Evolutionary conservation across 2,113 vertebrate genomes (phyloP), one percentile per base, ranked within the genome.

Genomic region (Nothobranchius furzeri): DNA sequence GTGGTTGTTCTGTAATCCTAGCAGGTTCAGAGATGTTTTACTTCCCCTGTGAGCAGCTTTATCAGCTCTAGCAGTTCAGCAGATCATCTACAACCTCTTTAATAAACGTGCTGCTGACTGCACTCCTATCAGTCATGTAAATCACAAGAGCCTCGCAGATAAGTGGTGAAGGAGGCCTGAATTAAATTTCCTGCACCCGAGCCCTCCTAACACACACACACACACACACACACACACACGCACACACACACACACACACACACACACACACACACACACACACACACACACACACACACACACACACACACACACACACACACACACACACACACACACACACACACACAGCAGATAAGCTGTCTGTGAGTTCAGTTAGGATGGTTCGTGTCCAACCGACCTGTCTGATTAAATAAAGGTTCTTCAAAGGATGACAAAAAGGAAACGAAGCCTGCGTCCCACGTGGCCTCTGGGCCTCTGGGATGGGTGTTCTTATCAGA

Each of bases 401-500:
- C 65, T 56, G 65, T 48, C 59, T 72, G 69, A 85, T 83, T 81
- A 70, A 91, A 87, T 73, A 81, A 64, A 76, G 50, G 59, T 57
- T 64, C 72, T 53, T 46, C 56, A 75, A 69, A 47, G 40, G 52
- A 45, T 54, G 76, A 74, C 53, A 73, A 66, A 84, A 68, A 82
- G 70, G 17, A 79, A 79, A 85, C 79, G 53, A 62, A 81, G 69
- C 60, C 75, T 70, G 68, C 71, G 46, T 71, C 73, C 79, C 60
- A 63, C 68, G 70, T 70, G 65, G 37, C 37, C 9, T 40, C 30
- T 30, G 30, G 68, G 30, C 69, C 20, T 82, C 70, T 62, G 30
- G 68, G 69, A 65, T 62, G 42, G 35, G 15, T 50, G 48, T 37
- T 17, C 81, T 93, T 91, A 91, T 93, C 89, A 37, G 75, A 20